Evolutionary conservation across 2,797 vertebrate species (phyloP).

Genomic region (Ctenochaetus hawaiiensis): DNA sequence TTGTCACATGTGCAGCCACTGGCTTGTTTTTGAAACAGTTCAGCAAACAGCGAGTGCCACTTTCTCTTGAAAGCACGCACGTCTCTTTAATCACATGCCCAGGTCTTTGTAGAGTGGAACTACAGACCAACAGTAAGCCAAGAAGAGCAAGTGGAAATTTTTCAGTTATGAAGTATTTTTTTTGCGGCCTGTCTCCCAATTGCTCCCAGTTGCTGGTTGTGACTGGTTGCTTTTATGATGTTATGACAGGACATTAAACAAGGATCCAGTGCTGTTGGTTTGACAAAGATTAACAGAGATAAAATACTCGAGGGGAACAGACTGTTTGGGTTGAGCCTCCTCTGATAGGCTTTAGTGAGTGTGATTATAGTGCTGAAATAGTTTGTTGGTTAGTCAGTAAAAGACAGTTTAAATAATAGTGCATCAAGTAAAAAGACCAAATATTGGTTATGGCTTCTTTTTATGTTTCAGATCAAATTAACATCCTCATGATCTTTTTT

Average conservation of each 20-base stretch:
- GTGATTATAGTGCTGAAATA: not conserved
- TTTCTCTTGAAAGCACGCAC: slow-evolving; percentile 32
- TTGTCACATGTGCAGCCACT: not conserved
- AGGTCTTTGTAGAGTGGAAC: not conserved
- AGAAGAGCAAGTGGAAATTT: not conserved
- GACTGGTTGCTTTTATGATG: not conserved
- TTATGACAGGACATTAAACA: slow-evolving; percentile 14
- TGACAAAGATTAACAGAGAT: slow-evolving; percentile 16
- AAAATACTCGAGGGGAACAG: not conserved
- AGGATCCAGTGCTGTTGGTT: not conserved
- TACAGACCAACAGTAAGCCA: not conserved
- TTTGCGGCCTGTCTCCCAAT: not conserved
- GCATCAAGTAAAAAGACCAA: too few species aligned
- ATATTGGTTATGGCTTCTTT: not conserved
- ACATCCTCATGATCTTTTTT: not conserved
- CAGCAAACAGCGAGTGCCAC: slow-evolving; percentile 19
- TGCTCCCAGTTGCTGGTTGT: not conserved
- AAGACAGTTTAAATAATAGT: not conserved
- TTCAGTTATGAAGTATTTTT: not conserved
- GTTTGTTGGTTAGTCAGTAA: not conserved
- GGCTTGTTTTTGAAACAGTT: slow-evolving; percentile 34
- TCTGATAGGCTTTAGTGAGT: not conserved
- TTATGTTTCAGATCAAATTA: not conserved
- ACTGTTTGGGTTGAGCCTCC: not conserved
- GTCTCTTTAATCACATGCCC: not conserved